Evolutionary conservation across 2,888 invertebrate species (phyloP), one percentile per base, ranked within the genome.

Genomic region (Dynastes hyllus): DNA sequence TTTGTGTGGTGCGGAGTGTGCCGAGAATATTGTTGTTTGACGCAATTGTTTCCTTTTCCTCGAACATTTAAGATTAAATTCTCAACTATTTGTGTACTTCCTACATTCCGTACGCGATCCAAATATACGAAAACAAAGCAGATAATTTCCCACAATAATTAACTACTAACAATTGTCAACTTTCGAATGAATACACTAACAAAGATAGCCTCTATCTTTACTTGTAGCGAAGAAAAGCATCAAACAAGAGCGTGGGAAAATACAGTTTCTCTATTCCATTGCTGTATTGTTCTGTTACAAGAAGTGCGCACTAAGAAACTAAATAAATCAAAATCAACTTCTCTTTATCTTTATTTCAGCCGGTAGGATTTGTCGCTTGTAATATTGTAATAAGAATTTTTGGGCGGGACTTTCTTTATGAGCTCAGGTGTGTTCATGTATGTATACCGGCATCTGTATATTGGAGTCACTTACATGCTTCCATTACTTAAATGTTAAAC

Each of bases 401-500:
- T 16, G 55, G 22, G 55, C 22, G 55, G 22, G 22, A n/a, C 16
- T 16, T 16, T 45, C 22, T 22, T 55, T 40, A 58, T 58, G 13
- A 27, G 37, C 37, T 40, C 73, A 73, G 58, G 73, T 73, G 55
- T 37, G 53, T 40, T 73, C 29, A 32, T 70, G 32, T 58, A 73
- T 58, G 40, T 73, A 73, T 58, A 22, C 58, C 37, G 16, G 22
- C 22, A 45, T 27, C 65, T 65, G 27, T 50, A 73, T 73, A 40
- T 22, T 40, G 11, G 11, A 73, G 58, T 58, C 40, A 73, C 73
- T 58, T 37, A 32, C 32, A 32, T 32, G 58, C 40, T 61, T 58
- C 55, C 40, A 73, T 58, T 22, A 61, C 51, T 70, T 53, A 70
- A 51, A 70, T 70, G 32, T 73, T 73, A 73, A 73, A 73, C 55